Conservation (phyloP, 35 echinoderm and acorn worm species). For the Holothuria glaberrima region DNA sequence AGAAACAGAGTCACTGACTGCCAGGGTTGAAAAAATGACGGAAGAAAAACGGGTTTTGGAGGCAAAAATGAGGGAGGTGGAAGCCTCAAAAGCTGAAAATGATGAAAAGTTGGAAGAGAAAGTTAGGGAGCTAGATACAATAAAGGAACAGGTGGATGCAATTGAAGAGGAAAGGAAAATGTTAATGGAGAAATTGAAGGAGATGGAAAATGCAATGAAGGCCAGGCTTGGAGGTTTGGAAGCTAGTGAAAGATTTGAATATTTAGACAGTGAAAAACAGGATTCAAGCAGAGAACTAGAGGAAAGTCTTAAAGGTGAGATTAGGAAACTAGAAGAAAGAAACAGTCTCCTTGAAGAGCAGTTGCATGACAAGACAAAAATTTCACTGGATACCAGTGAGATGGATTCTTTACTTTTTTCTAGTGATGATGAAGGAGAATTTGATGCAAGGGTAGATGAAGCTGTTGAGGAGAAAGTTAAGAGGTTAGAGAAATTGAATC, state of each 20-base stretch:
- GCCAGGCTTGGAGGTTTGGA: background rate
- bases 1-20: conserved; percentile 24
- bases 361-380: conserved; percentile 26
- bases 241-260: background rate
- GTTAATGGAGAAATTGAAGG: conserved; percentile 32
- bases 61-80: background rate
- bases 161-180: conserved; percentile 18
- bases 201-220: conserved; percentile 24
- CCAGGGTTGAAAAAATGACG: conserved; percentile 15
- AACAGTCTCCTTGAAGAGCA: conserved; percentile 9
- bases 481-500: conserved; percentile 59
- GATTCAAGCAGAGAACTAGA: background rate
- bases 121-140: conserved; percentile 16
- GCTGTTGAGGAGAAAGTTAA: conserved; percentile 49
- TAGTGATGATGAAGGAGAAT: conserved; percentile 36
- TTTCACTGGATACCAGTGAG: conserved; percentile 46
- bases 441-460: background rate
- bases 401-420: conserved; percentile 51
- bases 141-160: conserved; percentile 63
- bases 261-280: background rate
- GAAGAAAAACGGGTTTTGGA: conserved; percentile 14
- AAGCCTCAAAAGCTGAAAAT: conserved; percentile 16
- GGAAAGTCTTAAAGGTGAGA: conserved; percentile 8
- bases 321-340: conserved; percentile 9
- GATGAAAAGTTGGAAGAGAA: conserved; percentile 32